Evolutionary conservation across 2,888 invertebrate genomes (phyloP), one percentile per base, ranked within the genome.

Genomic region (Tenthredo livida): DNA sequence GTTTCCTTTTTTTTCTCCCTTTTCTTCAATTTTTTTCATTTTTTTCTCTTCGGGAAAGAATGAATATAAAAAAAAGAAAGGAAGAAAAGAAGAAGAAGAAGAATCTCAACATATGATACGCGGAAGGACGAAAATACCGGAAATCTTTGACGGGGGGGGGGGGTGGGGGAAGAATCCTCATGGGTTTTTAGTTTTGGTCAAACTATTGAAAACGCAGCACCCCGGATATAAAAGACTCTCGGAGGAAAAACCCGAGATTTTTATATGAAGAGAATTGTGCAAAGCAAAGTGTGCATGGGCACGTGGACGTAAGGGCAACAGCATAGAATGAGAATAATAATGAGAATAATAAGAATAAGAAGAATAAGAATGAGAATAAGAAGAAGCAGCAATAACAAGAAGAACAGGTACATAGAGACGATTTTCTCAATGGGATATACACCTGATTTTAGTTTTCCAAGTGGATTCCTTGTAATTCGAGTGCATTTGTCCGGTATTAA

Each of bases 401-500:
- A 29, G 77, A 33, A 77, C 50, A 77, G 77, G 80, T 61, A 40
- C 58, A 58, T 47, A 33, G 58, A 61, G 78, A 40, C 25, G 54
- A 77, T 54, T 4, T 77, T 25, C 37, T 80, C 61, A 80, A 80
- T 80, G 58, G 80, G 37, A 12, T n/a, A 21, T 80, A 37, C 80
- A 80, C 80, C 80, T 80, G 80, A 80, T 80, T 80, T 80, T 25
- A 50, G 58, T 61, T 80, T 40, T 58, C 37, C 72, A 40, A 58
- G 40, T 80, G 80, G 80, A 80, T 80, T 80, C 80, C 58, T 61
- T 80, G 80, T 33, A 80, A 80, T 80, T 80, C 21, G 80, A 80
- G 80, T 80, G 61, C n/a, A 80, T 61, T 80, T 61, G 80, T 80
- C 80, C 80, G 80, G 80, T 80, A n/a, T 50, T 9, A 77, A 77